Evolutionary conservation across 1,140 invertebrate genomes (phyloP), one percentile per base, ranked within the genome.

Genomic region (Scaptomyza hsui): DNA sequence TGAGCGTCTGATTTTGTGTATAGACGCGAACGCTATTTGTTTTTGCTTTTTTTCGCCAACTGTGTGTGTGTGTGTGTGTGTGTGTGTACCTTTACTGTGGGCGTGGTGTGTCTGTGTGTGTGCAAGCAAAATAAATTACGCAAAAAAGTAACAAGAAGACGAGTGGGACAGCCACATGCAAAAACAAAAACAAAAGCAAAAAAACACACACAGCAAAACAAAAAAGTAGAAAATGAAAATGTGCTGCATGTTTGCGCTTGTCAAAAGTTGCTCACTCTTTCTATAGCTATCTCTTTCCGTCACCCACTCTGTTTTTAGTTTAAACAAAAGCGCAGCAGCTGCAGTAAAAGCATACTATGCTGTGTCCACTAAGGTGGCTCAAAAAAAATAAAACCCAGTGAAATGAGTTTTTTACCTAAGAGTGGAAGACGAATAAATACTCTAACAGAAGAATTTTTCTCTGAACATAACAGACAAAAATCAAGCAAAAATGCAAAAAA

Each of bases 1-100:
- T 88, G 82, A 88, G 82, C 82, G 83, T 88, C 82, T 88, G 82
- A 88, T 89, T 88, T 88, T 88, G 83, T 89, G 78, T 88, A 88
- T 81, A 82, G 82, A 88, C 83, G 75, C 80, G 82, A 65, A 88
- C 82, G 78, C 35, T 88, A 88, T 86, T 86, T 85, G 81, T 85
- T 85, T 71, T 29, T 29, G 1, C 26, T 29, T 29, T 85, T 75
- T 32, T 12, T 86, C 69, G 26, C 76, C 71, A 13, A 78, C 55
- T 37, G 78, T 52, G 64, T 60, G 64, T 44, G 51, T 42, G 6
- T 42, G 2, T 35, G 3, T 56, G 18, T 35, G 16, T 18, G 12
- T 10, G 13, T 47, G 18, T 13, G 16, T 56, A 21, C n/a, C 37
- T 41, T 4, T 9, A 3, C 42, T 7, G 13, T 51, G 48, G 21